Percentiles rank a stretch among this genome's conserved stretches.
These are phyloP conservation scores for Sebastes matsubarae DNA, from an alignment of 2,797 vertebrate species.

Conservation along the genomic window DNA sequence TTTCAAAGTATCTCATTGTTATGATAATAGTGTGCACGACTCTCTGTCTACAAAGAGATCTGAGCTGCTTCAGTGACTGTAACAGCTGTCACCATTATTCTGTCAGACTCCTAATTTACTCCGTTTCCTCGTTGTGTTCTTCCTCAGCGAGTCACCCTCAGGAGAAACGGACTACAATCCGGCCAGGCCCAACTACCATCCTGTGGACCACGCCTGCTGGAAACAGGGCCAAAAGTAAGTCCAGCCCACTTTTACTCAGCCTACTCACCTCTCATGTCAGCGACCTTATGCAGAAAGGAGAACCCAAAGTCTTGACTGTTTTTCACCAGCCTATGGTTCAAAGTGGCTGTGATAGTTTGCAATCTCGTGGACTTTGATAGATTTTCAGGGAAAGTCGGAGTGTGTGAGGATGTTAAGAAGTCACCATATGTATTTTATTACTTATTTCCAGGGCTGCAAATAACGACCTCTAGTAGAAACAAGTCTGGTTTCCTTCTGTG, in stretches of 20 bases:
- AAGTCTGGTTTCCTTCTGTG: neutral
- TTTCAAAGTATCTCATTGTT: slow-evolving; percentile 19
- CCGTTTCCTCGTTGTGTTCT: neutral
- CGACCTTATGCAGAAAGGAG: neutral
- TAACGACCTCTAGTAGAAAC: neutral
- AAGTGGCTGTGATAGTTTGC: neutral
- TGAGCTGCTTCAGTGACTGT: neutral
- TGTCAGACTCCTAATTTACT: neutral
- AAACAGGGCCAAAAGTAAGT: slow-evolving; percentile 84
- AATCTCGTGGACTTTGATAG: neutral
- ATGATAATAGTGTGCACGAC: neutral
- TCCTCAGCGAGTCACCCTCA: slow-evolving; percentile 63
- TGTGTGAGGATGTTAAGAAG: neutral
- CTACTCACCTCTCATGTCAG: neutral
- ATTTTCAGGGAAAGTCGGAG: neutral
- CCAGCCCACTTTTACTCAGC: too few relatives aligned
- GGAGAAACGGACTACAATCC: slow-evolving; percentile 82
- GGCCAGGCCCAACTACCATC: slow-evolving; percentile 85
- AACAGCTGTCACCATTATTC: slow-evolving; percentile 9
- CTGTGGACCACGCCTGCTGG: slow-evolving; percentile 90
- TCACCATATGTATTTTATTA: neutral
- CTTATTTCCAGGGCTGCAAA: neutral
- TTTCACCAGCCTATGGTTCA: neutral
- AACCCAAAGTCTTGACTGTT: too few relatives aligned
- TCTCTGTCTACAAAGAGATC: slow-evolving; percentile 14